Evolutionary conservation across 1,140 invertebrate species (phyloP).

Genomic region (Ptiloglossa arizonensis): DNA sequence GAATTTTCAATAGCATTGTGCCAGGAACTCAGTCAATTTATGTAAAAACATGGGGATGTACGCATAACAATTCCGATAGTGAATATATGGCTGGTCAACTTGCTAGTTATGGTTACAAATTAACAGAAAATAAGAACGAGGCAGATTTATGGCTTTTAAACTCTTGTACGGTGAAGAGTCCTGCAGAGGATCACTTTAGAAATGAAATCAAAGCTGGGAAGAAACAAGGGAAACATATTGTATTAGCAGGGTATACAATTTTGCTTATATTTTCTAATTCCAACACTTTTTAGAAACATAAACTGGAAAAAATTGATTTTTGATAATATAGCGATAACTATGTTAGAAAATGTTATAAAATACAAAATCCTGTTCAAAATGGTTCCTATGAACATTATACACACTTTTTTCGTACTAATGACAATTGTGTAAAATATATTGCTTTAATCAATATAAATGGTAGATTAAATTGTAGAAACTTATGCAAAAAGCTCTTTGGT

Average conservation of each 20-base stretch:
- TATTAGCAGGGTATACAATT: constrained; percentile 93
- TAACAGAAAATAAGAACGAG: constrained; percentile 90
- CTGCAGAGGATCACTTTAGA: constrained; percentile 97
- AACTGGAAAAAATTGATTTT: not conserved
- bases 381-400: no score
- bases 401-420: no score
- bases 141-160: constrained; percentile 98
- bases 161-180: constrained; percentile 98
- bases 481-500: no score
- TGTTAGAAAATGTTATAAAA: not conserved
- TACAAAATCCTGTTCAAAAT: not conserved
- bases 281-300: not conserved
- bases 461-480: no score
- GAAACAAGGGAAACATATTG: constrained; percentile 90
- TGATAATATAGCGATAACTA: no score
- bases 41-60: constrained; percentile 98
- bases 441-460: no score
- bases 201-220: constrained; percentile 94
- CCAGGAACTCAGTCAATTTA: constrained; percentile 96
- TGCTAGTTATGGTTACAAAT: constrained; percentile 91
- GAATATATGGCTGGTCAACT: constrained; percentile 99
- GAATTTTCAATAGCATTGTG: constrained; percentile 79
- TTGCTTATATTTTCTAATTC: not conserved
- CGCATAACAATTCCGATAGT: constrained; percentile 97
- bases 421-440: no score